Conservation (phyloP, 2,113 vertebrate species). For the Pipa parva region DNA sequence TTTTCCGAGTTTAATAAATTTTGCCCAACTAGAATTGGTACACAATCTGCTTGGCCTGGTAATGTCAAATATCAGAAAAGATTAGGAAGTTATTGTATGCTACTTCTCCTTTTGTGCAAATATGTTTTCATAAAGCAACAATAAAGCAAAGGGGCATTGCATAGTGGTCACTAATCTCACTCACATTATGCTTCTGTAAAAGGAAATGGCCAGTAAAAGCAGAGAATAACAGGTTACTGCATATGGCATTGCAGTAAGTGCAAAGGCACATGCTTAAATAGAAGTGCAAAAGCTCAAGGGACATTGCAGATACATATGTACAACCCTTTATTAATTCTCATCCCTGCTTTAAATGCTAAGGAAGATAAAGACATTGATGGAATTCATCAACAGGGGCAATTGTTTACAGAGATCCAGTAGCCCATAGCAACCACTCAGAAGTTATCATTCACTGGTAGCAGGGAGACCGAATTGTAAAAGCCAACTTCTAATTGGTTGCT, state of each 20-base stretch:
- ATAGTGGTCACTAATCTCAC: constrained; percentile 7
- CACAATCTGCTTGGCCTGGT: neutral
- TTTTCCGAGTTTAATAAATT: neutral
- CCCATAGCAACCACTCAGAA: no score
- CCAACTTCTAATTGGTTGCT: no score
- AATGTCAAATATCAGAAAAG: neutral
- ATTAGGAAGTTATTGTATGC: neutral
- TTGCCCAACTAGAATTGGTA: neutral
- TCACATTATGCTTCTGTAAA: neutral
- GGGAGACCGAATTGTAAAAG: no score
- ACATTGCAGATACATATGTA: no score
- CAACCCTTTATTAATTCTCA: no score
- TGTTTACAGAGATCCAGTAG: no score
- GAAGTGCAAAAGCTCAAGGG: neutral
- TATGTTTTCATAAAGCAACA: neutral
- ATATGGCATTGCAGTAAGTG: neutral
- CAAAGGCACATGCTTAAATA: constrained; percentile 14
- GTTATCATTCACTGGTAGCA: no score
- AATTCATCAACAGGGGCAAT: no score
- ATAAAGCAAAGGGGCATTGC: neutral
- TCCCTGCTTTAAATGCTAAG: no score
- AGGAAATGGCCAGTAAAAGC: neutral
- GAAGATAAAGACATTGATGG: no score
- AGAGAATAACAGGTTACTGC: neutral
- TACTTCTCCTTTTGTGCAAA: neutral